Evolutionary conservation across 2,888 invertebrate species (phyloP), one percentile per base, ranked within the genome.

Genomic region (Agrilus cyanescens): DNA sequence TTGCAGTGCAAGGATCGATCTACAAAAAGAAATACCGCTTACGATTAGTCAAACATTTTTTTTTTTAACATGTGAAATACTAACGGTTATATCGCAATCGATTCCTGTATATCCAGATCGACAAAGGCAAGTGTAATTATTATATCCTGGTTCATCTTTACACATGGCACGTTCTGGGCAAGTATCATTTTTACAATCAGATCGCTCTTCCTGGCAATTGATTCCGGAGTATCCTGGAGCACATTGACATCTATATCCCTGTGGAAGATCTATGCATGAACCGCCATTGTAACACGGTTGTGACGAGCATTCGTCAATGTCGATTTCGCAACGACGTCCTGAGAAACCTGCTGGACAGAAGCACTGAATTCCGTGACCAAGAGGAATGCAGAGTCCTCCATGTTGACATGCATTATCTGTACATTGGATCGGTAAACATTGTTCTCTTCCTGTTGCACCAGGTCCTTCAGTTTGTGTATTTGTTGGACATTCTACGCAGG

Each of bases 121-220:
- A 61, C 97, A 97, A 8, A 96, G 72, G 60, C 97, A 97, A 1
- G 91, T 90, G 57, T 80, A 85, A 59, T 93, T 93, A 55, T 85
- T 87, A 53, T 77, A 80, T 45, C 86, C 90, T 14, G 85, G 93
- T 66, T 85, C 88, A 64, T 96, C 91, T 68, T 95, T 94, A 66
- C 97, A 97, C 88, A 94, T 93, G 4, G 95, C 95, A 57, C 93
- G 74, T 60, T 93, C 94, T 1, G 91, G 90, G 56, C 97, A 97
- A 0, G 95, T 89, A 48, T 88, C 85, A 59, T 84, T 85, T 52
- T 73, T 73, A 60, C 93, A 95, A 56, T 95, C 91, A 12, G 86
- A 83, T 55, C 82, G 77, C 65, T 94, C 91, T 61, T 91, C 88
- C 69, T 96, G 94, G 60, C 96, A 96, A 60, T 93, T 93, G 30